Conservation (phyloP, 2,113 vertebrate genomes). For the Mustela lutreola region DNA sequence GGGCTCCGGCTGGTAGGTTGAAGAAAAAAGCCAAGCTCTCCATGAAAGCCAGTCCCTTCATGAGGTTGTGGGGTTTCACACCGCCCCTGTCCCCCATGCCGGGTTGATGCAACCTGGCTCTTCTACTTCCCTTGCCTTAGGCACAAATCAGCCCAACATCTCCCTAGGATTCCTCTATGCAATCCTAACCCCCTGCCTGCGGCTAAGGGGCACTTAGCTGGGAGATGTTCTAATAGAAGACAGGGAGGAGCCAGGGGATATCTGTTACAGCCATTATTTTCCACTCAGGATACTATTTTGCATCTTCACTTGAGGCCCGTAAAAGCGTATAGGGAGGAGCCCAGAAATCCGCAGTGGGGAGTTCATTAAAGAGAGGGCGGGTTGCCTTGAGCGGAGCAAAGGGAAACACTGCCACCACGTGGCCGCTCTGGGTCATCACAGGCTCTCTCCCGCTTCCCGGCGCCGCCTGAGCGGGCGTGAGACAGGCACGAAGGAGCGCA, state of each 20-base stretch:
- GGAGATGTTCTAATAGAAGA: not conserved
- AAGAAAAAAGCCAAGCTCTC: too few relatives aligned
- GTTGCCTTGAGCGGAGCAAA: not conserved
- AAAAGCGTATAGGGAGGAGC: constrained; percentile 30
- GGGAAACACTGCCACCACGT: constrained; percentile 85
- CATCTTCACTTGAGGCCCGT: not conserved
- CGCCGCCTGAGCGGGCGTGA: not conserved
- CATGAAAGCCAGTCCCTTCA: not conserved
- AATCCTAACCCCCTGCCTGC: not conserved
- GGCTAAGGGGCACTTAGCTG: not conserved
- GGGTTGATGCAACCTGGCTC: not conserved
- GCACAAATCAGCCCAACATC: not conserved
- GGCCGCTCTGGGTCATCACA: constrained; percentile 55
- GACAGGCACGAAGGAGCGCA: not conserved
- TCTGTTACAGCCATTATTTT: constrained; percentile 49
- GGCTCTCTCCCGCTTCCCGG: rapidly evolving
- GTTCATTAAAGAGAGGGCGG: rapidly evolving
- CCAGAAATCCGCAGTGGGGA: not conserved
- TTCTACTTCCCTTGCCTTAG: rapidly evolving
- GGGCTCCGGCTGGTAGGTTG: rapidly evolving
- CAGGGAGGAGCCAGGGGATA: not conserved
- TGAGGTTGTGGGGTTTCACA: not conserved
- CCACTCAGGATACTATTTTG: constrained; percentile 46
- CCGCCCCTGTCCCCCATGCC: rapidly evolving
- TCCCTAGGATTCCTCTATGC: not conserved